Evolutionary conservation across 2,797 vertebrate species (phyloP), one percentile per base, ranked within the genome.

Genomic region (Dermochelys coriacea): DNA sequence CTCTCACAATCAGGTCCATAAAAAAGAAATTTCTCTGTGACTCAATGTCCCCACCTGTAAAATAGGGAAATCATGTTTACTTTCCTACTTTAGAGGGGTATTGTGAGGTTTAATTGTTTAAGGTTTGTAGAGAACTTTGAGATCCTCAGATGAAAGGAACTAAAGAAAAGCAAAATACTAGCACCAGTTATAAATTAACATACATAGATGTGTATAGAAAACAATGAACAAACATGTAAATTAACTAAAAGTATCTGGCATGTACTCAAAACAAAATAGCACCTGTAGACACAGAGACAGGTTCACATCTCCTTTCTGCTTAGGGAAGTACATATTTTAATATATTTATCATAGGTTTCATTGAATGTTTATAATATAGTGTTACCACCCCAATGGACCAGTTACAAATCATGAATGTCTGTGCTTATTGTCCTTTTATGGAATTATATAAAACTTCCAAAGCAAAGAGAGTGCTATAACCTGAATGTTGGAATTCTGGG

Each of bases 191-290:
- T 1, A 47, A 59, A n/a, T 7, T 29, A 75, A 14, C 4, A 59
- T 68, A 86, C 37, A 3, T 19, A 19, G 50, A 25, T 27, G 68
- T n/a, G 37, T 8, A 89, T 51, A n/a, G 34, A 49, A 34, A 29
- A 27, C 34, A 29, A 2, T 27, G 23, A 0, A 1, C 50, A 88
- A 31, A 29, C 1, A 3, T 23, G 5, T 0, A 0, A 0, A 8
- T 0, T 86, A 78, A 84, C 37, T 34, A 37, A 59, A n/a, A 88
- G 57, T 31, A 77, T 49, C 25, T 49, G 45, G 15, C 34, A 6
- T 0, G 0, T 52, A 29, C 50, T 37, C 45, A 50, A 37, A 19
- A 18, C 31, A 84, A 77, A 92, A 54, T 0, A 1, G 21, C 74
- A 71, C 21, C 29, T 74, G 82, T 52, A 3, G 10, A 21, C 71